Evolutionary conservation across 2,797 vertebrate genomes (phyloP).

Genomic region (Carduelis carduelis): DNA sequence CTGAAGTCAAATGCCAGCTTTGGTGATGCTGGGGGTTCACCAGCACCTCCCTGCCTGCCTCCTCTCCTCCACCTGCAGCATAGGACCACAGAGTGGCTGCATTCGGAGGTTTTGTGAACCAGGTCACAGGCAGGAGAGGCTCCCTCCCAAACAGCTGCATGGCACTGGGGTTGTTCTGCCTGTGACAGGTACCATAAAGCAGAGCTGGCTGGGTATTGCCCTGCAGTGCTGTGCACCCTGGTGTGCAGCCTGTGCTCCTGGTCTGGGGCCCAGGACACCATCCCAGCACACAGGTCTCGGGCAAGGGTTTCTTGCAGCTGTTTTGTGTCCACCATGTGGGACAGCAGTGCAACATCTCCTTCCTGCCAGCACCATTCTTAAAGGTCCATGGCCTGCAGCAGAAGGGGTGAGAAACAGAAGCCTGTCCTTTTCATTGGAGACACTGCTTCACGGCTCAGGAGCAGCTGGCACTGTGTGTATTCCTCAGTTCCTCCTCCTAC

Average conservation of each 20-base stretch:
- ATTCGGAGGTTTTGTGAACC: not conserved
- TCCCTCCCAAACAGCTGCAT: accelerated
- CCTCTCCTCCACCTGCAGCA: not conserved
- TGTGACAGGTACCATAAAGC: not conserved
- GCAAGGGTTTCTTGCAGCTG: not conserved
- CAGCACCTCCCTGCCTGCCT: not conserved
- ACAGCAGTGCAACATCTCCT: not conserved
- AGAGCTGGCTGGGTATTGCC: not conserved
- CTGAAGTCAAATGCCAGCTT: not conserved
- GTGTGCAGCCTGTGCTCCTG: not conserved
- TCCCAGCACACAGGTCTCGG: not conserved
- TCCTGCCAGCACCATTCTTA: not conserved
- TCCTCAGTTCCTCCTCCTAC: not conserved
- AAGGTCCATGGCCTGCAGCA: not conserved
- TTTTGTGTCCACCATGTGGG: not conserved
- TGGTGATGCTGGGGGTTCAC: accelerated
- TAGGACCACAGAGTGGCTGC: accelerated
- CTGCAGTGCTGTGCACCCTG: not conserved
- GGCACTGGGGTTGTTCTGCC: not conserved
- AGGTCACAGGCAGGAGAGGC: not conserved
- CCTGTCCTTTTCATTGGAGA: not conserved
- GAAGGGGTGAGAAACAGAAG: not conserved
- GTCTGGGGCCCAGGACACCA: not conserved
- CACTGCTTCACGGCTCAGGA: not conserved
- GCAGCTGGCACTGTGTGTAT: not conserved